Evolutionary conservation across 2,797 vertebrate genomes (phyloP), one percentile per base, ranked within the genome.

Genomic region (Etheostoma perlongum): DNA sequence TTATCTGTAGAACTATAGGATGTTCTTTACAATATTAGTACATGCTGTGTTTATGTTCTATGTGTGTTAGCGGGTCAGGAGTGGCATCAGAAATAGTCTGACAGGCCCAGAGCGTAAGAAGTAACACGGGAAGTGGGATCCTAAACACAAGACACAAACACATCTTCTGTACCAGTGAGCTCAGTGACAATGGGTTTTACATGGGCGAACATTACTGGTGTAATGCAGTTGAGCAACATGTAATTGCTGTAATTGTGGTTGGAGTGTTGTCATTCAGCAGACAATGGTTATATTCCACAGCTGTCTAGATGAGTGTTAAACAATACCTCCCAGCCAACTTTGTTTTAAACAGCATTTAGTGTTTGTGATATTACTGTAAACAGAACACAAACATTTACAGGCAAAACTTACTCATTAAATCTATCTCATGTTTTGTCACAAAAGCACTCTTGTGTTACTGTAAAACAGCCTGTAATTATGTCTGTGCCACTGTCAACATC

Each of bases 51-150:
- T 74, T 16, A 13, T 69, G 64, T 48, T 72, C 72, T 79, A 62
- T 83, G 73, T 88, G 80, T 88, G 82, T 85, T 67, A 81, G 79
- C 70, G 59, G 77, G 81, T 72, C 85, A 83, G 74, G 30, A 63
- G 64, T 16, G 36, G 60, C 71, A 59, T 79, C 68, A 70, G 49
- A 84, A 79, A 88, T 79, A 89, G 66, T 64, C 58, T 44, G 53
- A 57, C 60, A 18, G 71, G 47, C 48, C 27, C 42, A 58, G 47
- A 52, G 62, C 0, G 3, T 40, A 40, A 40, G 18, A n/a, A 14
- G 19, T 11, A 52, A 42, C 8, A n/a, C n/a, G n/a, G 4, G 18
- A n/a, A 65, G 25, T 60, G 16, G 11, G n/a, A 61, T 58, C 16
- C 1, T 4, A 16, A 51, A 57, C 44, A 76, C 21, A 63, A 72